phyloP scores from a whole-genome alignment of 2,797 vertebrate genomes.

The Tragopan temminckii region DNA sequence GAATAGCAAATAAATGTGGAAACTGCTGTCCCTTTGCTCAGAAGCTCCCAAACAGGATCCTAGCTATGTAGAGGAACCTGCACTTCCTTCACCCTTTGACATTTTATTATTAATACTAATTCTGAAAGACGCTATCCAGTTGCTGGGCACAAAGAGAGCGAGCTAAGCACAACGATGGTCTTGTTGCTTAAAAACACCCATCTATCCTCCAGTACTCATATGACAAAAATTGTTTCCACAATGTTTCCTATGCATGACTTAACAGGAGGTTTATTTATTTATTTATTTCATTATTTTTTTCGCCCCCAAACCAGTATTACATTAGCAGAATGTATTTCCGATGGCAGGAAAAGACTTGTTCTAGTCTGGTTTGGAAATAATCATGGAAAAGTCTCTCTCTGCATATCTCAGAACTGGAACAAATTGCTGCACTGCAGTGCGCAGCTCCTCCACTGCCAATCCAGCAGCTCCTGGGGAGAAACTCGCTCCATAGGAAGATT shows the following conservation, averaged over 20 bases:
- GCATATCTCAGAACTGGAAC: slow-evolving; percentile 44
- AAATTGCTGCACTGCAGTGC: neutral
- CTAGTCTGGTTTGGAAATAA: slow-evolving; percentile 49
- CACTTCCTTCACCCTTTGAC: slow-evolving; percentile 68
- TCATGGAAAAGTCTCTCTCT: slow-evolving; percentile 37
- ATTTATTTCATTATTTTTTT: neutral
- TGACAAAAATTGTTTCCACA: slow-evolving; percentile 7
- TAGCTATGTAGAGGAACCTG: slow-evolving; percentile 56
- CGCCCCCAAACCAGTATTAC: neutral
- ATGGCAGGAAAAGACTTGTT: slow-evolving; percentile 54
- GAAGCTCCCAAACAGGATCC: slow-evolving; percentile 56
- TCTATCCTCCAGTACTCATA: neutral
- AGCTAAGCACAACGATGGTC: neutral
- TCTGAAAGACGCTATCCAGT: neutral
- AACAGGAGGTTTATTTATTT: neutral
- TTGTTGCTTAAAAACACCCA: neutral
- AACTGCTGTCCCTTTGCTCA: neutral
- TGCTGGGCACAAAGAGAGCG: slow-evolving; percentile 17
- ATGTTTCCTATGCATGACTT: neutral
- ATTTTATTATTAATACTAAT: slow-evolving; percentile 63
- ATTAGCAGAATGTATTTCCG: slow-evolving; percentile 16
- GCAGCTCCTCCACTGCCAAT: neutral
- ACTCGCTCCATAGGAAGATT: neutral
- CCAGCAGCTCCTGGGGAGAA: neutral
- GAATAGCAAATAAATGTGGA: slow-evolving; percentile 65